These are phyloP conservation scores for Callaeas wilsoni DNA, from an alignment of 2,113 vertebrate genomes.

Conservation along the genomic window DNA sequence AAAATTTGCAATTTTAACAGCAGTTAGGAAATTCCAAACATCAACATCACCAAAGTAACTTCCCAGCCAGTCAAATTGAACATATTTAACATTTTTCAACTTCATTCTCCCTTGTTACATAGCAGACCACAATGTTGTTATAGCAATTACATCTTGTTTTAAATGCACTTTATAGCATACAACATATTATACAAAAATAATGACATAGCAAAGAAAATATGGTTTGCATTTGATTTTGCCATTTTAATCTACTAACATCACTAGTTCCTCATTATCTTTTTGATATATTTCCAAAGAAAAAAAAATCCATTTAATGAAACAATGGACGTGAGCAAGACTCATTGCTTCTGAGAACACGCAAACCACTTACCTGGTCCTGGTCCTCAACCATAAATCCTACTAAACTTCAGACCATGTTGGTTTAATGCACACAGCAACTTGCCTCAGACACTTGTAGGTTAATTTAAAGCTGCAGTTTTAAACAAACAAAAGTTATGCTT, in stretches of 20 bases:
- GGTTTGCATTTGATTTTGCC: not conserved
- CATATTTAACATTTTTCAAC: slow-evolving; percentile 11
- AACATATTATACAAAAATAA: not conserved
- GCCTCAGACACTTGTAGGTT: not conserved
- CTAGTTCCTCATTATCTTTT: not conserved
- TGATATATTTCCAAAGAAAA: not conserved
- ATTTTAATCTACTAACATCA: not conserved
- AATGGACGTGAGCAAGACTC: not conserved
- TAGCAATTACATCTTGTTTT: not conserved
- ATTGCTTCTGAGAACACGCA: not conserved
- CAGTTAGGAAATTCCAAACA: slow-evolving; percentile 2
- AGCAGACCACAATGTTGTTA: not conserved
- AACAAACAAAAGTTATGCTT: not conserved
- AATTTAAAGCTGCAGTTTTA: not conserved
- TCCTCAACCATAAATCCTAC: not conserved
- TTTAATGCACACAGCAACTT: not conserved
- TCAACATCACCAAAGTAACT: not conserved
- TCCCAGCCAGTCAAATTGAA: not conserved
- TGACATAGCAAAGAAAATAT: not conserved
- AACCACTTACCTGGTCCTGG: not conserved
- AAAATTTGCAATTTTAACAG: not conserved
- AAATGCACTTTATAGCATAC: not conserved
- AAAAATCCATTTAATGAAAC: not conserved
- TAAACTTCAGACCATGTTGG: not conserved
- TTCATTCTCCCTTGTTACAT: not conserved